Conservation (phyloP, 2,113 vertebrate genomes). For the Heloderma charlesbogerti region DNA sequence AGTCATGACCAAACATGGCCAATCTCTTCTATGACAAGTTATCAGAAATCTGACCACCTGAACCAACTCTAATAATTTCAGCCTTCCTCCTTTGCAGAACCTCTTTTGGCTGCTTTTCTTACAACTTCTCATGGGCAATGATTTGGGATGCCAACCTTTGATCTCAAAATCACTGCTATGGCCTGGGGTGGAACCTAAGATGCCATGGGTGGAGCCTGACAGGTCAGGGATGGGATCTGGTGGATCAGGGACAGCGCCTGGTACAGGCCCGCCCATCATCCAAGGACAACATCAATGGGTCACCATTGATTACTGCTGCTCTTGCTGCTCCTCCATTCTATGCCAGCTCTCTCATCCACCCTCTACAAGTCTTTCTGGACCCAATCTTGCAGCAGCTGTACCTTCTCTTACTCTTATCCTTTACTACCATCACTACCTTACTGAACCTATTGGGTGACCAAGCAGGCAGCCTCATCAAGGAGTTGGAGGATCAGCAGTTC, state of each 20-base stretch:
- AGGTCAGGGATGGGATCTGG: background rate
- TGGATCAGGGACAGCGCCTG: background rate
- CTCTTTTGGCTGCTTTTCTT: conserved; percentile 1
- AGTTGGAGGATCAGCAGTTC: background rate
- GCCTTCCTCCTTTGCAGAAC: background rate
- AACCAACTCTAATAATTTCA: background rate
- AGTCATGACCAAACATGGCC: background rate
- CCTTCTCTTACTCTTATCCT: background rate
- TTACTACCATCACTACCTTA: background rate
- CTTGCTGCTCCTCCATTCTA: background rate
- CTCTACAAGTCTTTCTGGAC: background rate
- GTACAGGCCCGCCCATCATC: background rate
- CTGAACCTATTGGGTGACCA: background rate
- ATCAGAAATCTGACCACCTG: conserved; percentile 8
- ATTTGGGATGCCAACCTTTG: background rate
- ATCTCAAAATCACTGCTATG: background rate
- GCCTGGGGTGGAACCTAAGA: background rate
- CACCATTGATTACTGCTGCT: background rate
- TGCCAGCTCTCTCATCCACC: background rate
- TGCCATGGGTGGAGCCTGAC: background rate
- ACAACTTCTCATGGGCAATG: background rate
- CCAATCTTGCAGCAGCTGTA: background rate
- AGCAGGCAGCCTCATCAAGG: background rate
- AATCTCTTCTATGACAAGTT: background rate
- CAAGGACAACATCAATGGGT: background rate